phyloP scores from a whole-genome alignment of 2,113 vertebrate genomes.

The Cisticola juncidis region DNA sequence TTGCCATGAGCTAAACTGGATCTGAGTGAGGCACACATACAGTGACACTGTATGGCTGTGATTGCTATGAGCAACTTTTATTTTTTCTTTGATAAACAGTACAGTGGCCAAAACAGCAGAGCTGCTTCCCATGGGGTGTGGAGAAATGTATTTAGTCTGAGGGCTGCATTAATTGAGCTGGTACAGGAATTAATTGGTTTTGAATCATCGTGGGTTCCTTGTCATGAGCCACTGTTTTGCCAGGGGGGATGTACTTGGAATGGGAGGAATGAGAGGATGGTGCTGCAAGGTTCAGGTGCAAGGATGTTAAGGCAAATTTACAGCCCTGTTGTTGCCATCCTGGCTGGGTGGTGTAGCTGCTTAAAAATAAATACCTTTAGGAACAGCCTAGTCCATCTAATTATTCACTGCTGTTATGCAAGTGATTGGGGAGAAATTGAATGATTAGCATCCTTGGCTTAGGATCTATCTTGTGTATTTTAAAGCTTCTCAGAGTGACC shows the following conservation, averaged over 20 bases:
- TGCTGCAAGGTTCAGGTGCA: background rate
- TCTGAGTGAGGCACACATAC: background rate
- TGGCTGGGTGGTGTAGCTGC: background rate
- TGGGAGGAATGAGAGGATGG: background rate
- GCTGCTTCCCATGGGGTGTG: background rate
- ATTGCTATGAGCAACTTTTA: background rate
- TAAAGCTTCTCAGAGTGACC: background rate
- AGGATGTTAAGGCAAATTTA: background rate
- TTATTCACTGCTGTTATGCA: background rate
- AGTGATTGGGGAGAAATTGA: background rate
- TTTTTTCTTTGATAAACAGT: background rate
- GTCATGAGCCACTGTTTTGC: background rate
- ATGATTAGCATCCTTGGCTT: background rate
- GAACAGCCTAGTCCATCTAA: background rate
- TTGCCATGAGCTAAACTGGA: background rate
- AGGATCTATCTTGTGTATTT: background rate
- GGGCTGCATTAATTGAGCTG: background rate
- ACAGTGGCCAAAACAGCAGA: accelerated
- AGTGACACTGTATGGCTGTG: background rate
- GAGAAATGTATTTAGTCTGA: background rate
- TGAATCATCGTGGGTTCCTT: background rate
- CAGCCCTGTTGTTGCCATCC: background rate
- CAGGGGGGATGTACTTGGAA: background rate
- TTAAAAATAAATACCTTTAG: background rate
- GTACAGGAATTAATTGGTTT: background rate